These are phyloP conservation scores for Orthonyx spaldingii DNA, from an alignment of 2,113 vertebrate species.

Conservation along the genomic window DNA sequence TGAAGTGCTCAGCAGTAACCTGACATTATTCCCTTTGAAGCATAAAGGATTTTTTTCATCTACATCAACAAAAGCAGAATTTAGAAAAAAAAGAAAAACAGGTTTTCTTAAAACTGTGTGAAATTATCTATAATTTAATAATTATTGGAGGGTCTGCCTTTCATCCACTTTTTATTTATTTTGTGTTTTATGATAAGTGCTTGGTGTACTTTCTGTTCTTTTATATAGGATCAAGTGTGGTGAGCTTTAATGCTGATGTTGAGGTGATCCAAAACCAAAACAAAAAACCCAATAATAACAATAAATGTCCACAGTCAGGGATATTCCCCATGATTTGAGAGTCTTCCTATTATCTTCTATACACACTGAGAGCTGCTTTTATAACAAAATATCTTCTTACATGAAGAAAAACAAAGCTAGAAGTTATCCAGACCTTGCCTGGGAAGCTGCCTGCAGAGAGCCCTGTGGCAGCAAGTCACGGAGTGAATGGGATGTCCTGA, in stretches of 20 bases:
- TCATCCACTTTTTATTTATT: background rate
- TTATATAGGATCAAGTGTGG: background rate
- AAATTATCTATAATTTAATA: background rate
- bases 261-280: background rate
- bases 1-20: background rate
- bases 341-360: background rate
- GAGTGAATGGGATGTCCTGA: conserved; percentile 43
- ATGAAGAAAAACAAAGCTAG: conserved; percentile 19
- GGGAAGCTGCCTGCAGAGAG: conserved; percentile 19
- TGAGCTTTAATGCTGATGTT: background rate
- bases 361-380: background rate
- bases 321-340: background rate
- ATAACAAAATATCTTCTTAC: background rate
- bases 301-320: background rate
- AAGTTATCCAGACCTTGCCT: background rate
- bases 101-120: background rate
- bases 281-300: background rate
- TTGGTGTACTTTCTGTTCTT: background rate
- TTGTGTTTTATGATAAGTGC: background rate
- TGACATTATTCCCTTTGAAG: background rate
- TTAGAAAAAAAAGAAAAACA: background rate
- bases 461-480: background rate
- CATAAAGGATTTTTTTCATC: background rate
- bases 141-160: background rate
- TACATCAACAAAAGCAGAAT: background rate